Evolutionary conservation across 2,797 vertebrate species (phyloP), one percentile per base, ranked within the genome.

Genomic region (Enteromius viviparus): DNA sequence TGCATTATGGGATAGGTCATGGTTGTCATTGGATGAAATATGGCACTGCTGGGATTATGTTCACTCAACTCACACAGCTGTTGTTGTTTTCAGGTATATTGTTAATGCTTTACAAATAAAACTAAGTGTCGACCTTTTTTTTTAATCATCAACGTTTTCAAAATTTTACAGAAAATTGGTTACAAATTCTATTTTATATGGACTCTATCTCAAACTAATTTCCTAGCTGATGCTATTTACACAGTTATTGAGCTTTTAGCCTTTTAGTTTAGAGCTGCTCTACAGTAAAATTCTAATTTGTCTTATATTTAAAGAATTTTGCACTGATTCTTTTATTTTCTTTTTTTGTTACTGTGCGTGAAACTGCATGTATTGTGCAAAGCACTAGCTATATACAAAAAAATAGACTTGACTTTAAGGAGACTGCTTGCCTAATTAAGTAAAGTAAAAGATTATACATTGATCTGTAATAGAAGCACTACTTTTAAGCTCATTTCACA

Each of bases 11-110:
- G 15, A 79, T 65, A 66, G 42, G 10, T 15, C 40, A 64, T 21
- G 23, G 55, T 77, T 62, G 75, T 62, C 17, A 64, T 7, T 75
- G 3, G 49, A 14, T 78, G 60, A 78, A 78, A 65, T 49, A 78
- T 65, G 42, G 26, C 11, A 21, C 32, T 65, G 42, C 26, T 65
- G 42, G 17, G 23, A 47, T 49, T 51, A 29, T 49, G 23, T 64
- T 77, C 58, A 32, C 15, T 47, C 23, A 45, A 21, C 4, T 64
- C 34, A 3, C n/a, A 60, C 9, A 76, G 74, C 7, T 60, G 53
- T n/a, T 12, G 11, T 37, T 53, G 19, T 55, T 7, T 19, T 34
- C 10, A 10, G 12, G 12, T 76, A 9, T 75, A 40, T 23, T 76
- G 2, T 32, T 17, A 21, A 19, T 6, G 2, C 9, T 34, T 51